These are phyloP conservation scores for Gymnodraco acuticeps DNA, from an alignment of 2,797 vertebrate species.

Conservation along the genomic window DNA sequence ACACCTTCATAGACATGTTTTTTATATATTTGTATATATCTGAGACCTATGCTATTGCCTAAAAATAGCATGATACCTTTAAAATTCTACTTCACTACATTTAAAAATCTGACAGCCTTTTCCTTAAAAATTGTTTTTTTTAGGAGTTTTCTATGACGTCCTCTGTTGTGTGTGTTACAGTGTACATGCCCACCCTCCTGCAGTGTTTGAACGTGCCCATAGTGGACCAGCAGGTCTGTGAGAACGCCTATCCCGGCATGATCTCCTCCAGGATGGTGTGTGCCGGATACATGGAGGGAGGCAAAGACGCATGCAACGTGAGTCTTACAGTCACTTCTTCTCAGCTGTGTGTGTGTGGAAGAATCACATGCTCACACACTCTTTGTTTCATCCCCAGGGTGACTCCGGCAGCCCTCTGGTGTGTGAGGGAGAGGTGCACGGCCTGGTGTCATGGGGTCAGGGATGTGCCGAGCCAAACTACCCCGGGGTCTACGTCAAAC, in stretches of 20 bases:
- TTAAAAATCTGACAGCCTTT: not conserved
- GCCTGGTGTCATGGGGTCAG: constrained; percentile 90
- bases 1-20: no score
- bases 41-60: no score
- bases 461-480: constrained; percentile 82
- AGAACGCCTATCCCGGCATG: constrained; percentile 79
- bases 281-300: constrained; percentile 80
- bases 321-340: constrained; percentile 30
- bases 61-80: no score
- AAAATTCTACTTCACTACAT: no score
- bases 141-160: not conserved
- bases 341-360: no score
- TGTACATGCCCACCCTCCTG: constrained; percentile 63
- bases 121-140: not conserved
- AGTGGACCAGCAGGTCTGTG: constrained; percentile 62
- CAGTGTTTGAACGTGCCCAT: constrained; percentile 81
- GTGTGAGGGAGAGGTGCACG: constrained; percentile 83
- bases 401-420: constrained; percentile 86
- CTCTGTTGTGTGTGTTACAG: constrained; percentile 47
- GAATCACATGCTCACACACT: no score
- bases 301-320: constrained; percentile 81
- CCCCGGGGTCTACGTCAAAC: constrained; percentile 87
- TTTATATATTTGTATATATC: no score
- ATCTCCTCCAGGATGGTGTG: constrained; percentile 85
- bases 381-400: no score